Percentiles rank a stretch among this genome's conserved stretches.
These are phyloP conservation scores for Hozukius guyotensis DNA, from an alignment of 2,797 vertebrate species.

Conservation along the genomic window DNA sequence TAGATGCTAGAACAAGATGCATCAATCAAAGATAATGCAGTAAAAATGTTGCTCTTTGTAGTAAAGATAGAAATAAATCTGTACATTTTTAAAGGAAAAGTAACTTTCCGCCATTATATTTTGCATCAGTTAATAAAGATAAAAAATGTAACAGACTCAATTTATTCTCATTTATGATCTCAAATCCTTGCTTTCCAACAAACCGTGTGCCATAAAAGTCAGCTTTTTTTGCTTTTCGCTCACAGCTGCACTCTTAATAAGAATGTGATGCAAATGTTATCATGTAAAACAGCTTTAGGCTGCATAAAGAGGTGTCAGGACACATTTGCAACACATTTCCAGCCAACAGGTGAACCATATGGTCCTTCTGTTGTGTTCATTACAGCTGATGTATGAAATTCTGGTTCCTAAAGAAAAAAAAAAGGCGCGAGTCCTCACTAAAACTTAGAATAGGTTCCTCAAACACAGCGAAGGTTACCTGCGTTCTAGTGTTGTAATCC, in stretches of 20 bases:
- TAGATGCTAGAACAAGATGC: no score
- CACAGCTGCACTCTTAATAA: slow-evolving; percentile 4
- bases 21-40: no score
- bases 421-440: background rate
- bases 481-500: slow-evolving; percentile 93
- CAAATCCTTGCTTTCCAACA: background rate
- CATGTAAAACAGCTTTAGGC: slow-evolving; percentile 29
- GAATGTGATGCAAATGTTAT: slow-evolving; percentile 23
- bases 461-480: slow-evolving; percentile 70
- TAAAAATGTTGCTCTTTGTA: no score
- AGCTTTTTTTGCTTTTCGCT: background rate
- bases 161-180: background rate
- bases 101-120: background rate
- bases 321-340: slow-evolving; percentile 32
- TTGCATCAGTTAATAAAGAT: background rate
- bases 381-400: background rate
- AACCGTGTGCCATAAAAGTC: background rate
- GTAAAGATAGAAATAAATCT: background rate
- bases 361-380: slow-evolving; percentile 15
- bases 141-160: background rate
- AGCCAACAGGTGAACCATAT: slow-evolving; percentile 53
- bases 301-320: slow-evolving; percentile 24
- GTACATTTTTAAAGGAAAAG: background rate
- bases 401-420: background rate
- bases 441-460: slow-evolving; percentile 1